Percentiles rank a stretch among this genome's conserved stretches.
Conservation (phyloP, 2,113 vertebrate genomes). For the Falcunculus frontatus region DNA sequence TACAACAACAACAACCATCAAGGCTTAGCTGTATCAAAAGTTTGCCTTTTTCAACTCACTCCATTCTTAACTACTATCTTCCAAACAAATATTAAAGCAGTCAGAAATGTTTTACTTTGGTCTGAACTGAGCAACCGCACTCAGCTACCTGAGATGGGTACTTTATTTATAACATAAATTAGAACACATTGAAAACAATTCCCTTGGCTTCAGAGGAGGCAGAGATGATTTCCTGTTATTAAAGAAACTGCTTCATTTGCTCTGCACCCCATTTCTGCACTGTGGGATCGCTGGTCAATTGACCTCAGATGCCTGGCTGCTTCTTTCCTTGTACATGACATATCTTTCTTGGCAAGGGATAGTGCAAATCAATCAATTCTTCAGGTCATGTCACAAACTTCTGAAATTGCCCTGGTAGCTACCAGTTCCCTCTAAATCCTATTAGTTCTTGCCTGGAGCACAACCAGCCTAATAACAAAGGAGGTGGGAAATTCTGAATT, state of each 20-base stretch:
- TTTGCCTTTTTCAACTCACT: background rate
- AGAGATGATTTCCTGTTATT: background rate
- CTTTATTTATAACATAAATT: background rate
- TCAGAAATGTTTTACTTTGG: background rate
- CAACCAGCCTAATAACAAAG: background rate
- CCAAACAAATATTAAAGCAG: background rate
- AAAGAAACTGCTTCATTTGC: background rate
- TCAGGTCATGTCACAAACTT: background rate
- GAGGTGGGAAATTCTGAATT: background rate
- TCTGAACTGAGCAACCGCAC: background rate
- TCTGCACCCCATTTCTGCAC: background rate
- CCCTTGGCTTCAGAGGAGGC: background rate
- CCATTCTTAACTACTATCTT: background rate
- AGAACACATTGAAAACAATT: background rate
- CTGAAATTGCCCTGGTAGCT: background rate
- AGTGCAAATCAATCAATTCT: background rate
- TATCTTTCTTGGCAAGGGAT: background rate
- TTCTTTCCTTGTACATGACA: background rate
- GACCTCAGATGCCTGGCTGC: background rate
- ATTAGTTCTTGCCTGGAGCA: background rate
- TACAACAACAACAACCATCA: background rate
- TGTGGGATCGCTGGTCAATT: background rate
- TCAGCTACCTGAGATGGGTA: background rate
- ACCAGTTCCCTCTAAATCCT: background rate
- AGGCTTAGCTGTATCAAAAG: background rate